These are phyloP conservation scores for Neopipo cinnamomea DNA, from an alignment of 2,113 vertebrate genomes.

Conservation along the genomic window DNA sequence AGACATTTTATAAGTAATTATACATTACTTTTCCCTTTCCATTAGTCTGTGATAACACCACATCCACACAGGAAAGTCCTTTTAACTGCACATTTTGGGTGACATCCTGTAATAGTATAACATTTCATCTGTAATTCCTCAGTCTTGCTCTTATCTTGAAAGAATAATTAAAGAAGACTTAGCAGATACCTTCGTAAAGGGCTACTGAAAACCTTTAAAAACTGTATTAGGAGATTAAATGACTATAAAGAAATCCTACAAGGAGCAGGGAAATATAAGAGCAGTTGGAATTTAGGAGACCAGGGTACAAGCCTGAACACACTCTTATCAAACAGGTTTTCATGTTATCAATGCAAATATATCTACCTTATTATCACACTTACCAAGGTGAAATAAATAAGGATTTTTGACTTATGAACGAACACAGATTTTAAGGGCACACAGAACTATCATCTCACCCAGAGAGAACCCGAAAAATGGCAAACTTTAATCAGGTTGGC, in stretches of 20 bases:
- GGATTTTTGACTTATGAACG: not conserved
- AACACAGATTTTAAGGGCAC: not conserved
- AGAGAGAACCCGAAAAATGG: not conserved
- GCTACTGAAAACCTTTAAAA: not conserved
- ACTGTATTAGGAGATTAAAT: not conserved
- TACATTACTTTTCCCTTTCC: not conserved
- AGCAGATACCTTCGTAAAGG: not conserved
- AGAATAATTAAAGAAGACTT: not conserved
- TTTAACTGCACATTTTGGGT: not conserved
- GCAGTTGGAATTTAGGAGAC: not conserved
- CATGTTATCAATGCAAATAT: not conserved
- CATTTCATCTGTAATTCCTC: not conserved
- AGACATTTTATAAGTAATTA: not conserved
- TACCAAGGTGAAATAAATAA: not conserved
- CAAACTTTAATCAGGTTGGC: not conserved
- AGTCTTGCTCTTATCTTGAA: not conserved
- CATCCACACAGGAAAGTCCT: not conserved
- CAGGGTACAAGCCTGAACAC: not conserved
- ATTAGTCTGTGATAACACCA: no score
- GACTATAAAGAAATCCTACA: not conserved
- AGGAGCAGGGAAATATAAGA: no score
- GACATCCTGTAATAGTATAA: not conserved
- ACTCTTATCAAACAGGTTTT: not conserved
- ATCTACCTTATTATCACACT: not conserved
- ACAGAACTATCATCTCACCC: not conserved